A percentile compares a stretch with the other conserved stretches of the same genome.
Conservation (phyloP, 2,113 vertebrate species). For the Erythrolamprus reginae region DNA sequence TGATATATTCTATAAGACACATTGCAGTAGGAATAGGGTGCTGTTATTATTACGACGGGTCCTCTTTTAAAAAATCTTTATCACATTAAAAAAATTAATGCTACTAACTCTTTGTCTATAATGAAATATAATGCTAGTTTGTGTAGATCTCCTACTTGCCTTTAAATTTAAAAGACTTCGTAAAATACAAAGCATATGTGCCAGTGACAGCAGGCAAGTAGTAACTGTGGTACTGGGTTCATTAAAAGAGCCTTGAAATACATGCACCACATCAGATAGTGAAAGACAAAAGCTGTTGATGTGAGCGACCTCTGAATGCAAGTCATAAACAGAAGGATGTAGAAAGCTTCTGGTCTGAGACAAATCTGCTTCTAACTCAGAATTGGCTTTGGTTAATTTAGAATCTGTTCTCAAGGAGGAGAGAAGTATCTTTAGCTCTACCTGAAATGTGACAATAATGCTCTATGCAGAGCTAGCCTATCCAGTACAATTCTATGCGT, state of each 20-base stretch:
- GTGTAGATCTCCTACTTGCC: not conserved
- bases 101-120: not conserved
- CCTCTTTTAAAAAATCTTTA: not conserved
- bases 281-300: constrained; percentile 71
- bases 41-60: not conserved
- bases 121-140: not conserved
- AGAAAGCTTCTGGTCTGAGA: constrained; percentile 71
- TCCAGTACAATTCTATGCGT: constrained; percentile 31
- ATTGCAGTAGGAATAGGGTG: not conserved
- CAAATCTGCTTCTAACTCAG: constrained; percentile 69
- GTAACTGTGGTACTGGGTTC: constrained; percentile 60
- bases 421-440: constrained; percentile 61
- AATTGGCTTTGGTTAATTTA: constrained; percentile 67
- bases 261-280: constrained; percentile 65
- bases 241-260: constrained; percentile 65
- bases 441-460: constrained; percentile 45
- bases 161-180: constrained; percentile 29
- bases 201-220: constrained; percentile 65
- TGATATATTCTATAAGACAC: not conserved
- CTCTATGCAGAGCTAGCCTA: constrained; percentile 32
- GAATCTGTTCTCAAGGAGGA: constrained; percentile 45
- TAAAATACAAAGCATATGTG: constrained; percentile 63
- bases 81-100: not conserved
- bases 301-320: constrained; percentile 72
- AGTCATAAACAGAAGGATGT: constrained; percentile 76